Evolutionary conservation across 2,888 invertebrate genomes (phyloP), one percentile per base, ranked within the genome.

Genomic region (Dione vanillae): DNA sequence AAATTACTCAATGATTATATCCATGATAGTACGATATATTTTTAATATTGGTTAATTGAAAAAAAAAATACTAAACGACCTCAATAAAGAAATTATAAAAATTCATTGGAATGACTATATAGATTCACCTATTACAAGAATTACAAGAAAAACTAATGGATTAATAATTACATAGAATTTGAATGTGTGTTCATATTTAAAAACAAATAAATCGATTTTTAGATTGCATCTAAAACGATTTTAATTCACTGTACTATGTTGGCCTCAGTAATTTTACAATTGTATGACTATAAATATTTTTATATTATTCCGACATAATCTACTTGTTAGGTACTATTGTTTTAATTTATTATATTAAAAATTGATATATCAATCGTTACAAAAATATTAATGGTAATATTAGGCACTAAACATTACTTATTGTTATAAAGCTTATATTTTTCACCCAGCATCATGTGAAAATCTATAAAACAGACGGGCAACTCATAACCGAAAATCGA

Each of bases 141-240:
- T 65, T 54, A 41, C 65, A 65, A 14, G 62, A 65, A 72, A 52
- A 64, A 45, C 74, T 79, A 82, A 83, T 83, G 79, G 77, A 62
- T 73, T 74, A 77, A 79, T 83, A 82, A 83, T 83, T 79, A 78
- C 79, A 70, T 20, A 20, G 69, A 69, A 78, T 77, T 80, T 76
- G 76, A 75, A 73, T 78, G 75, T 79, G 70, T 73, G 74, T 67
- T 75, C 72, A 65, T 64, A 56, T 77, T 64, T 51, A 40, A 51
- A 40, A 51, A 37, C 19, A 19, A 51, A 64, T 51, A 49, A 64
- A 51, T 51, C 37, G 47, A 64, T 64, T 40, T 49, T 16, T 10
- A 19, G 64, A 64, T 64, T 40, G 1, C 19, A 19, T 9, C 20
- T 51, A 20, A 20, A 64, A 20, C 8, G 1, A 64, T 49, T 47